Percentiles rank a stretch among this genome's conserved stretches.
These are phyloP conservation scores for Leptinotarsa peninsularis DNA, from an alignment of 2,888 invertebrate species.

Conservation along the genomic window DNA sequence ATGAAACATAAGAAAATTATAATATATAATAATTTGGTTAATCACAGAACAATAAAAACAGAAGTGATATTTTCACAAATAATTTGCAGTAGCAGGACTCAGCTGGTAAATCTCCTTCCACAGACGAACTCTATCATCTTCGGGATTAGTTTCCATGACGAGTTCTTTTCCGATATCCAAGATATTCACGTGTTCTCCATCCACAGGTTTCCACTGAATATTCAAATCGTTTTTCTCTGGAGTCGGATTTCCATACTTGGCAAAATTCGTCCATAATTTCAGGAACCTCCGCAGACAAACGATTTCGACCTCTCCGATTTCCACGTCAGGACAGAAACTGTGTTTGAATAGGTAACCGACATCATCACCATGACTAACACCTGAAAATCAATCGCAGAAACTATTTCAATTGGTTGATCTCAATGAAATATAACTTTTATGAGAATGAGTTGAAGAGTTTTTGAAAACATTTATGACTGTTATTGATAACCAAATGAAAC, in stretches of 20 bases:
- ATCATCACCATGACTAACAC: slow-evolving; percentile 41
- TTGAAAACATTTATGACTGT: too few species aligned
- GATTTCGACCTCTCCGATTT: slow-evolving; percentile 49
- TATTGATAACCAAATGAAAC: too few species aligned
- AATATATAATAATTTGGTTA: too few species aligned
- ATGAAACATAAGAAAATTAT: too few species aligned
- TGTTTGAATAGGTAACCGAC: slow-evolving; percentile 35
- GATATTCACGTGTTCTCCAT: slow-evolving; percentile 48
- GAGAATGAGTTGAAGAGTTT: too few species aligned
- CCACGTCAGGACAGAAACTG: slow-evolving; percentile 39
- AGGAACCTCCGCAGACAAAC: slow-evolving; percentile 48
- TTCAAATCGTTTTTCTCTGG: slow-evolving; percentile 41
- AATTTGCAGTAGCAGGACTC: slow-evolving; percentile 20
- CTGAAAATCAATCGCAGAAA: slow-evolving; percentile 17
- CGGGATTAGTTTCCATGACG: slow-evolving; percentile 48
- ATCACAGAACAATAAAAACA: background rate
- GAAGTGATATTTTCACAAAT: slow-evolving; percentile 9
- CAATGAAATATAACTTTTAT: too few species aligned
- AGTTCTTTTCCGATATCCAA: slow-evolving; percentile 56
- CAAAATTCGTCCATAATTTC: slow-evolving; percentile 57
- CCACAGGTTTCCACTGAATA: slow-evolving; percentile 53
- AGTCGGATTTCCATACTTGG: slow-evolving; percentile 50
- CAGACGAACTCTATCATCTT: slow-evolving; percentile 52
- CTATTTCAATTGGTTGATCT: too few species aligned
- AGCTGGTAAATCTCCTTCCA: slow-evolving; percentile 48